phyloP scores from a whole-genome alignment of 1,140 invertebrate genomes.

The Maniola jurtina region DNA sequence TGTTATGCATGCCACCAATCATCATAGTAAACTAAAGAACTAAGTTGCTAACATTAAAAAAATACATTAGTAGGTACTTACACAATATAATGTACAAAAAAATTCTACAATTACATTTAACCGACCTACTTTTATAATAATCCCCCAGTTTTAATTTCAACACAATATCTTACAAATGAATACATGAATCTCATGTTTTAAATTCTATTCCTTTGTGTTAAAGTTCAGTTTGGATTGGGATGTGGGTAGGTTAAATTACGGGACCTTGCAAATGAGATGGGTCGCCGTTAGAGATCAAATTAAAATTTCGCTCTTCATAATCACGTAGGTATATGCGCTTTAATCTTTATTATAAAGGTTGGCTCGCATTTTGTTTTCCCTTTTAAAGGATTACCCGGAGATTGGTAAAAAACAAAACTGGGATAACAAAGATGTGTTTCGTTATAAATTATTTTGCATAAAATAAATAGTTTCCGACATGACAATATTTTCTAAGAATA shows the following conservation, averaged over 20 bases:
- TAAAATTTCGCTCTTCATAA: conserved; percentile 9
- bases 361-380: not conserved
- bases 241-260: not conserved
- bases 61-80: too few species aligned
- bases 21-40: too few species aligned
- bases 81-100: too few species aligned
- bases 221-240: not conserved
- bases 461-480: too few species aligned
- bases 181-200: not conserved
- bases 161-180: not conserved
- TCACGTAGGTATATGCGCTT: conserved; percentile 4
- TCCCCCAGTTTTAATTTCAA: conserved; percentile 8
- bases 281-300: conserved; percentile 6
- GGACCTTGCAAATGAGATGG: conserved; percentile 4
- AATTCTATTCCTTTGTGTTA: not conserved
- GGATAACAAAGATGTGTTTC: too few species aligned
- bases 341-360: not conserved
- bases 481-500: too few species aligned
- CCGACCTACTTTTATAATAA: not conserved
- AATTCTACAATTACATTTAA: not conserved
- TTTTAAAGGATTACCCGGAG: not conserved
- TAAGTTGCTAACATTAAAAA: too few species aligned
- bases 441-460: too few species aligned
- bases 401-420: too few species aligned
- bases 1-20: too few species aligned